Percentiles rank a stretch among this genome's conserved stretches.
Evolutionary conservation across 2,113 vertebrate genomes (phyloP).

Genomic region (Labeo rohita): DNA sequence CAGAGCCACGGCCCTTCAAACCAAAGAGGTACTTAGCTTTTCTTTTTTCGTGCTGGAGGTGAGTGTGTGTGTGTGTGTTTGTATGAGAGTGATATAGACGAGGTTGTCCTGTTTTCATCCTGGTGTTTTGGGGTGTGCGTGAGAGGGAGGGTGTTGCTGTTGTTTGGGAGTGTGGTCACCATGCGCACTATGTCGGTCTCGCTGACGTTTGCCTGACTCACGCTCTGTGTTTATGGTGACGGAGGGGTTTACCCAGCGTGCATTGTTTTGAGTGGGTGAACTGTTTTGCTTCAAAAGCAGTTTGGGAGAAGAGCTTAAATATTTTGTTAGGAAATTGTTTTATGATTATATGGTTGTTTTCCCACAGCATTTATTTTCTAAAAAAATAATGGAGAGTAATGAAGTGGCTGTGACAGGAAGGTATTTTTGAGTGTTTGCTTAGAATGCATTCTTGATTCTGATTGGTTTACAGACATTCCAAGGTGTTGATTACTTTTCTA

Average conservation of each 20-base stretch:
- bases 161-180: constrained; percentile 50
- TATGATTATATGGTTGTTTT: constrained; percentile 11
- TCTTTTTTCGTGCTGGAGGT: constrained; percentile 51
- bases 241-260: constrained; percentile 47
- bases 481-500: background rate
- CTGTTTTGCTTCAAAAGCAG: constrained; percentile 16
- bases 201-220: constrained; percentile 56
- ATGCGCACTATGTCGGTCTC: constrained; percentile 52
- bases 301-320: constrained; percentile 9
- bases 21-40: constrained; percentile 68
- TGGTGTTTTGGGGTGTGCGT: constrained; percentile 11
- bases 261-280: constrained; percentile 37
- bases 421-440: background rate
- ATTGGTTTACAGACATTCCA: background rate
- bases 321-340: constrained; percentile 25
- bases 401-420: background rate
- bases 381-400: background rate
- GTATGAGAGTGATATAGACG: constrained; percentile 48
- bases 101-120: constrained; percentile 25
- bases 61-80: constrained; percentile 43
- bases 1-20: constrained; percentile 52
- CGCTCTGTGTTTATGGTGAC: constrained; percentile 54
- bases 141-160: constrained; percentile 38
- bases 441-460: background rate
- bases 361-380: background rate